These are phyloP conservation scores for Gallirallus australis DNA, from an alignment of 2,797 vertebrate genomes.

Conservation along the genomic window DNA sequence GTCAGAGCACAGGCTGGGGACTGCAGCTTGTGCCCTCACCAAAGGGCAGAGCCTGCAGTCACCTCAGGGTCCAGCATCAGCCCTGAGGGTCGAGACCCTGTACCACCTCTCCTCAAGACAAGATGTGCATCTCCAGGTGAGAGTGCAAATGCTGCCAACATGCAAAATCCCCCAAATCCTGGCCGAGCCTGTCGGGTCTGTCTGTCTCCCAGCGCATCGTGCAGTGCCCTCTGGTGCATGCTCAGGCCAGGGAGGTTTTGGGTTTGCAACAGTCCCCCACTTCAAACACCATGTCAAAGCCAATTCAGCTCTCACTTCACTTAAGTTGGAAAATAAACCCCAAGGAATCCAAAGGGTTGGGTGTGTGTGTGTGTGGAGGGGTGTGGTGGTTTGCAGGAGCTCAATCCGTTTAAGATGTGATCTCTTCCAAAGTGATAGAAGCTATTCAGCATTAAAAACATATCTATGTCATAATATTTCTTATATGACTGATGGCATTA, in stretches of 20 bases:
- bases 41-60: accelerated
- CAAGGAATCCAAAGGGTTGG: neutral
- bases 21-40: accelerated
- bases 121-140: neutral
- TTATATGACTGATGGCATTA: neutral
- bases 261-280: neutral
- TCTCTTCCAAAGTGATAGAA: conserved; percentile 2
- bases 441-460: neutral
- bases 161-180: neutral
- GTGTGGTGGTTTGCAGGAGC: accelerated
- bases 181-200: accelerated
- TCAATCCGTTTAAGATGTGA: neutral
- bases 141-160: accelerated
- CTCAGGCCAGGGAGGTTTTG: neutral
- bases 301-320: neutral
- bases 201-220: accelerated
- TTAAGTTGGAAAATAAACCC: neutral
- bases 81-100: accelerated
- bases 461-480: neutral
- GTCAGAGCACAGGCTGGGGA: accelerated
- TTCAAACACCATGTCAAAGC: neutral
- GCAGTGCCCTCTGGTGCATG: neutral
- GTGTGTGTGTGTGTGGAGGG: neutral
- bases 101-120: no score
- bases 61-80: accelerated